phyloP scores from a whole-genome alignment of 1,140 invertebrate genomes.

The Drosophila biarmipes region DNA sequence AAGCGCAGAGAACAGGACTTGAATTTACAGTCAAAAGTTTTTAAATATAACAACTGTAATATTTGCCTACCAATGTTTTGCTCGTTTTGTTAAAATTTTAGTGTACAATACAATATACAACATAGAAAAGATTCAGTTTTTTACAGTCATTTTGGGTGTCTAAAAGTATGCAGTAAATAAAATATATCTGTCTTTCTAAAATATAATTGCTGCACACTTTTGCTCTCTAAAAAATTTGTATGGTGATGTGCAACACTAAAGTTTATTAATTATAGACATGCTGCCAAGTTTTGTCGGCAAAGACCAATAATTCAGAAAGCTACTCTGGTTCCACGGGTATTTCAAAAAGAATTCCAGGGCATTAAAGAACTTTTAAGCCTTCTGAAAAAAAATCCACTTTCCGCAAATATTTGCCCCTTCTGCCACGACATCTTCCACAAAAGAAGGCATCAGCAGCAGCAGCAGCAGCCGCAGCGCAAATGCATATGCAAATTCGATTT shows the following conservation, averaged over 20 bases:
- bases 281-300: no score
- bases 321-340: constrained; percentile 36
- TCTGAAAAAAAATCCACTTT: constrained; percentile 39
- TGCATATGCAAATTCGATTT: constrained; percentile 79
- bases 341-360: constrained; percentile 25
- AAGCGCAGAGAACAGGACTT: neutral
- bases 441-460: constrained; percentile 32
- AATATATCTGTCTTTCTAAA: no score
- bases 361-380: constrained; percentile 8
- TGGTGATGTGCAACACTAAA: no score
- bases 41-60: neutral
- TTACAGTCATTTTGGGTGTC: no score
- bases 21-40: neutral
- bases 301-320: neutral
- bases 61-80: neutral
- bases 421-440: constrained; percentile 29
- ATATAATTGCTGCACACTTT: no score
- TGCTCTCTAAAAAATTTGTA: no score
- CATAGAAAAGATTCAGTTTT: no score
- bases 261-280: no score
- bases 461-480: constrained; percentile 38
- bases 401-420: constrained; percentile 15
- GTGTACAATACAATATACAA: no score
- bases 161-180: no score
- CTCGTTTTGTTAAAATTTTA: no score